Evolutionary conservation across 2,888 invertebrate genomes (phyloP), one percentile per base, ranked within the genome.

Genomic region (Habroteleia sp.): DNA sequence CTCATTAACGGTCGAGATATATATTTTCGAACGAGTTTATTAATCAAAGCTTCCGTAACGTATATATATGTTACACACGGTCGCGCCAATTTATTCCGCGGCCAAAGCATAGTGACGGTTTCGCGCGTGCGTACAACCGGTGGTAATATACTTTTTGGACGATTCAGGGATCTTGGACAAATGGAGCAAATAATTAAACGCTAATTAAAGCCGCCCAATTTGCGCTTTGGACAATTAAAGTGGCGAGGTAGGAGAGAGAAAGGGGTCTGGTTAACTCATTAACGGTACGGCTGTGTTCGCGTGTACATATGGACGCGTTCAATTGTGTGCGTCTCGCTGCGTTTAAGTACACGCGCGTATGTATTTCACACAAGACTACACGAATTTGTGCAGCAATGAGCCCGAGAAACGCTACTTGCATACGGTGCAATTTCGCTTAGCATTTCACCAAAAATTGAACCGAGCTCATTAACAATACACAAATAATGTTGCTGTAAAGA

Each of bases 191-290:
- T 87, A 87, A 87, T 87, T 65, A 65, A 83, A 84, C 82, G 84
- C 85, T 87, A 87, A 87, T 87, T 86, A 85, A 85, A 85, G 83
- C 82, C 84, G 85, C 84, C 86, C 86, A 87, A 86, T 86, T 82
- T 79, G 78, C 82, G 84, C 85, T 83, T 83, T 72, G 77, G 80
- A 81, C 81, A 81, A 82, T 82, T 81, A 81, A 81, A 80, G 79
- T 79, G 79, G 79, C 74, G 73, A 27, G 81, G 48, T 31, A 33
- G 82, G 79, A 65, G 50, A 27, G 44, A 29, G 41, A 35, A 20
- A 37, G 42, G 60, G 60, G 52, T 39, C 65, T 60, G 73, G 73
- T 73, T 73, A 66, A 73, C 65, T 66, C 73, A 73, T 73, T 73
- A 73, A 66, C 73, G 29, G 14, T 41, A 23, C 16, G 37, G 31